Conservation (phyloP, 1,140 invertebrate species). For the Euura saliciscinereae region DNA sequence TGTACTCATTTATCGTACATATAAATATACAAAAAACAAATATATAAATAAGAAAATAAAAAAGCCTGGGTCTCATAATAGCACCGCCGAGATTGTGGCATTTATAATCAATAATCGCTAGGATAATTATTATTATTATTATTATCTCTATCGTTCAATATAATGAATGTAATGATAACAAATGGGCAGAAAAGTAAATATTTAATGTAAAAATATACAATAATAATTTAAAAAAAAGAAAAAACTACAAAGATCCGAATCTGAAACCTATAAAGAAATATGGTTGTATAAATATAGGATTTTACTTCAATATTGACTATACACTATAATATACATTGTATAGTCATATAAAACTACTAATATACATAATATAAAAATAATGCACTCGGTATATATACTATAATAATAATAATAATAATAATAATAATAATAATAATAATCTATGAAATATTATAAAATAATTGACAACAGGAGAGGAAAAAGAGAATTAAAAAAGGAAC, state of each 20-base stretch:
- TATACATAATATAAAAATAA: no score
- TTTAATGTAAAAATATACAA: no score
- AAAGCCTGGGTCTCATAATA: not conserved
- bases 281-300: not conserved
- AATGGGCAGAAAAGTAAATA: no score
- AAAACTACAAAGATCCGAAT: not conserved
- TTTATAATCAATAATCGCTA: not conserved
- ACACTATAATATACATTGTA: not conserved
- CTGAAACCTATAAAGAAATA: not conserved
- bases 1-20: not conserved
- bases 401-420: no score
- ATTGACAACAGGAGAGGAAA: no score
- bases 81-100: not conserved
- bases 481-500: no score
- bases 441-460: no score
- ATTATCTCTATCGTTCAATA: not conserved
- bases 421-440: no score
- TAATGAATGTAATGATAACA: not conserved
- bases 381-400: no score
- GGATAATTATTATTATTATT: no score
- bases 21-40: not conserved
- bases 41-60: not conserved
- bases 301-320: not conserved
- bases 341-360: no score
- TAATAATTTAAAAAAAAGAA: no score